Percentiles rank a stretch among this genome's conserved stretches.
Evolutionary conservation across 2,113 vertebrate species (phyloP).

Genomic region (Drymodes brunneopygia): DNA sequence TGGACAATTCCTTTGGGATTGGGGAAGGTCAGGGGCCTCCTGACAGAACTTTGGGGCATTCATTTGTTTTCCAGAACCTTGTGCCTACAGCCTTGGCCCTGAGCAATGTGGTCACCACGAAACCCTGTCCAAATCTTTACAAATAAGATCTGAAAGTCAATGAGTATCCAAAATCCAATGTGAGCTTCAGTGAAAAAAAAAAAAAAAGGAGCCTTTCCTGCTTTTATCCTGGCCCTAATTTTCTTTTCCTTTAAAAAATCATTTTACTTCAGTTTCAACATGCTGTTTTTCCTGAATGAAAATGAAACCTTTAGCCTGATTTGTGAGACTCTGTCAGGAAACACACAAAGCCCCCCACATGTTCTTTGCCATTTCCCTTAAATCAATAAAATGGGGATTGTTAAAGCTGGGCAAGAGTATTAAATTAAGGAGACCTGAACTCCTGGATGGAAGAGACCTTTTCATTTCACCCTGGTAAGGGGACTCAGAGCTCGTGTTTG

Average conservation of each 20-base stretch:
- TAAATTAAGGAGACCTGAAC: not conserved
- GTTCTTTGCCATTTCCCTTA: not conserved
- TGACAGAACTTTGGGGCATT: not conserved
- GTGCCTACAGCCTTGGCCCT: not conserved
- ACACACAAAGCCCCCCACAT: not conserved
- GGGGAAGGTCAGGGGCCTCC: not conserved
- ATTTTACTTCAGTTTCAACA: not conserved
- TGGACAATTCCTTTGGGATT: not conserved
- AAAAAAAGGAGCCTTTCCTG: not conserved
- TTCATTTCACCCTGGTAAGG: not conserved
- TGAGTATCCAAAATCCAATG: not conserved
- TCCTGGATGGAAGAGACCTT: not conserved
- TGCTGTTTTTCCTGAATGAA: not conserved
- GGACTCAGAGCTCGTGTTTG: not conserved
- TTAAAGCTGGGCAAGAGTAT: not conserved
- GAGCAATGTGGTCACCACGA: not conserved
- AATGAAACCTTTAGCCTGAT: not conserved
- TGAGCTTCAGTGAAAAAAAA: not conserved
- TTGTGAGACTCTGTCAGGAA: not conserved
- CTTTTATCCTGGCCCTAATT: not conserved
- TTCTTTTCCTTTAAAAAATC: not conserved
- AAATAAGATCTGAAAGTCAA: not conserved
- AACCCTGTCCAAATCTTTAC: not conserved
- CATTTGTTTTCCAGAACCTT: not conserved
- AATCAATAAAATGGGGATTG: not conserved